Evolutionary conservation across 2,113 vertebrate genomes (phyloP).

Genomic region (Sphaerodactylus townsendi): DNA sequence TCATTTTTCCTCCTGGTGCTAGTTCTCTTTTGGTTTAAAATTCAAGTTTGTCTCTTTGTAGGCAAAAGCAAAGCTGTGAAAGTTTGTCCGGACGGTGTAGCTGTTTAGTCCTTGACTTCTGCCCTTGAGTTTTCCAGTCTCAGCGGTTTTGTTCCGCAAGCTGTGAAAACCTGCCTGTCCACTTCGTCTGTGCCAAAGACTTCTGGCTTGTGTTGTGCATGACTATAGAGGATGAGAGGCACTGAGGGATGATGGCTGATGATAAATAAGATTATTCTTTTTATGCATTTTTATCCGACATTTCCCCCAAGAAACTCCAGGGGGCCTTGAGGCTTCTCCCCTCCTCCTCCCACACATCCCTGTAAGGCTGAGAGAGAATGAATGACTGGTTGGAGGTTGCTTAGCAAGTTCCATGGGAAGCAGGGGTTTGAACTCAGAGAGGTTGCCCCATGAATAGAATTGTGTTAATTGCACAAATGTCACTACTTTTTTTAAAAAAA

Average conservation of each 20-base stretch:
- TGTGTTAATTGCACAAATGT: too few species aligned
- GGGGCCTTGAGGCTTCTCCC: too few species aligned
- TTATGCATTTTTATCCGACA: too few species aligned
- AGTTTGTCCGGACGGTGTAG: neutral
- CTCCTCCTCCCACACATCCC: too few species aligned
- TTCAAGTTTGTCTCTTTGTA: neutral
- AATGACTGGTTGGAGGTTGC: too few species aligned
- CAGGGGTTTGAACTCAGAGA: too few species aligned
- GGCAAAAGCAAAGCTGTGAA: neutral
- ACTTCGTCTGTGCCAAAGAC: neutral
- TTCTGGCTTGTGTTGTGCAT: neutral
- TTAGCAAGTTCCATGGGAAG: too few species aligned
- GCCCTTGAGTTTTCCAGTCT: neutral
- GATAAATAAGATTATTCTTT: neutral
- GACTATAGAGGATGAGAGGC: neutral
- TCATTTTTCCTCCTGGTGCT: too few species aligned
- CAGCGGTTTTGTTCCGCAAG: slow-evolving; percentile 8
- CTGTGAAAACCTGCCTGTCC: slow-evolving; percentile 17
- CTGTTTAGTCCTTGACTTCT: neutral
- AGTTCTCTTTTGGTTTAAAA: neutral
- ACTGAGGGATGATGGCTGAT: neutral
- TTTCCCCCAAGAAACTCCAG: too few species aligned
- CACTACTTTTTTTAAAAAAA: too few species aligned
- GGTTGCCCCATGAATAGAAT: too few species aligned
- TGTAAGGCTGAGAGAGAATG: too few species aligned